Base-by-base conservation (phyloP, 2,113 vertebrate genomes). In the Excalfactoria chinensis region DNA sequence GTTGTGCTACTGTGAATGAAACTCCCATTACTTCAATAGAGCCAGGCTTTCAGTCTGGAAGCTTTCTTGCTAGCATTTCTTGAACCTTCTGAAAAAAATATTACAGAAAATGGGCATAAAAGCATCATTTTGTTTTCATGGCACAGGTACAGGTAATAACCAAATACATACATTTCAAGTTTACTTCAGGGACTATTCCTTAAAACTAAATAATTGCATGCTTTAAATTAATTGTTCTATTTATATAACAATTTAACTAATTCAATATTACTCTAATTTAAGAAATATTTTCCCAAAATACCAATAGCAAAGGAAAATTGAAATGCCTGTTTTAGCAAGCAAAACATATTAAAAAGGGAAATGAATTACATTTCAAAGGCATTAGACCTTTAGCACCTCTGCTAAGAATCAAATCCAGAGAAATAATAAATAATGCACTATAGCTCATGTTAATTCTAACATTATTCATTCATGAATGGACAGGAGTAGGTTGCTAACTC, bases 341-440 rank as follows among this genome's bases (percentile, higher is more conserved):
- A 94, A 83, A 91, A 87, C 70, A n/a, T 6, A 26, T 44, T 85
- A 64, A 2, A 1, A 86, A 79, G 58, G 10, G 32, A 94, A 95
- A 86, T 69, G 5, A 93, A 90, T 93, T 94, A 58, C 19, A 44
- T 92, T 80, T 83, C 74, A 89, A 95, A 89, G 40, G 34, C 87
- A 83, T 83, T 71, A 75, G 40, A 91, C 53, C 90, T 93, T 82
- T 94, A 96, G 95, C 93, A 93, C 90, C 86, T 96, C 80, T 63
- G n/a, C 71, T 88, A 84, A 93, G 62, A 75, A 84, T 71, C 69
- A 93, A 89, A 94, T 92, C 81, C 43, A 69, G 88, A 68, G 94
- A 86, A 91, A 96, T 95, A 81, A 95, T 93, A 93, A 97, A 95
- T 96, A 96, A 95, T 96, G 88, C 70, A 97, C 88, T 82, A 93